phyloP scores from a whole-genome alignment of 1,140 invertebrate genomes.

The Diprion similis region DNA sequence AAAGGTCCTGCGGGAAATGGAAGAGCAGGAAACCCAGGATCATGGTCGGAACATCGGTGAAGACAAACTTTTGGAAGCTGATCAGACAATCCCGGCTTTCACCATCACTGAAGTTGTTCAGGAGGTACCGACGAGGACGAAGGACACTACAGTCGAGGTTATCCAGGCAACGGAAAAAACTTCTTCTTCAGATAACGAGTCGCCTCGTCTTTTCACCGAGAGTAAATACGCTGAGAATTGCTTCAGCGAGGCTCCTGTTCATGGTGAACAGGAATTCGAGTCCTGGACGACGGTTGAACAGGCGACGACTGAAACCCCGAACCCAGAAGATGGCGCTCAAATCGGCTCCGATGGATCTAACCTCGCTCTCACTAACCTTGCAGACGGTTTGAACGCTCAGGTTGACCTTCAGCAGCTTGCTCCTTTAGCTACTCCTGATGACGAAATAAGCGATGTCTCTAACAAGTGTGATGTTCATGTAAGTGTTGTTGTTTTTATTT shows the following conservation, averaged over 20 bases:
- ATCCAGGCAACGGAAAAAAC: not conserved
- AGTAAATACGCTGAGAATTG: not conserved
- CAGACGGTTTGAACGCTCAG: not conserved
- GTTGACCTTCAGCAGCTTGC: constrained; percentile 26
- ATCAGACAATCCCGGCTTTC: not conserved
- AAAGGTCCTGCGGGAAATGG: constrained; percentile 30
- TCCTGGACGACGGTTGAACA: constrained; percentile 42
- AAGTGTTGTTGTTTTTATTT: constrained; percentile 37
- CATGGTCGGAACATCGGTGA: not conserved
- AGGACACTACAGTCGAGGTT: not conserved
- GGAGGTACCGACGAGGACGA: not conserved
- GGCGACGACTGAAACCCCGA: constrained; percentile 23
- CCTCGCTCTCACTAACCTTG: constrained; percentile 19
- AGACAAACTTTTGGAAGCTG: not conserved
- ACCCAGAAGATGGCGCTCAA: not conserved
- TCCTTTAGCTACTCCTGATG: constrained; percentile 45
- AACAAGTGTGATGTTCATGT: constrained; percentile 43
- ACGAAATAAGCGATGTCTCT: constrained; percentile 49
- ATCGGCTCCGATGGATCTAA: constrained; percentile 20
- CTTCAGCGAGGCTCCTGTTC: constrained; percentile 12
- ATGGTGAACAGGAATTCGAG: constrained; percentile 28
- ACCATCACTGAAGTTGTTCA: not conserved
- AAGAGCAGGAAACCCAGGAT: constrained; percentile 34
- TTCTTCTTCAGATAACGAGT: not conserved
- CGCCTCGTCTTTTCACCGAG: not conserved